Evolutionary conservation across 2,113 vertebrate species (phyloP).

Genomic region (Dunckerocampus dactyliophorus): DNA sequence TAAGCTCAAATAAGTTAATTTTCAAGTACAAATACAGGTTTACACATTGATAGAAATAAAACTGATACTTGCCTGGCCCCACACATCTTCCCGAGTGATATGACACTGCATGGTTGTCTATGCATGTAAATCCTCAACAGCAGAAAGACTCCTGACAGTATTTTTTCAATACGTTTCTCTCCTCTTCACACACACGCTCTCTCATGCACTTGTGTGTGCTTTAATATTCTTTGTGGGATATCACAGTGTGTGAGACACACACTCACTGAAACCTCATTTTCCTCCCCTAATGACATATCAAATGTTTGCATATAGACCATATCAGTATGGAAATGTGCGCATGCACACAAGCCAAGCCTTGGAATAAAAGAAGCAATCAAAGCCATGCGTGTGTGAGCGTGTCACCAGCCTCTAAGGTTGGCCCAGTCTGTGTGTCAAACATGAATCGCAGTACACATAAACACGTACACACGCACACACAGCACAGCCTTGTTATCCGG

Average conservation of each 20-base stretch:
- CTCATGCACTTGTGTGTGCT: slow-evolving; percentile 18
- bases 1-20: too few species aligned
- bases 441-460: slow-evolving; percentile 44
- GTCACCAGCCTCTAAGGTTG: slow-evolving; percentile 55
- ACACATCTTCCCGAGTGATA: too few species aligned
- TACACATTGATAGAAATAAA: neutral
- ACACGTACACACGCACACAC: slow-evolving; percentile 34
- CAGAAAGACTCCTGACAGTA: neutral
- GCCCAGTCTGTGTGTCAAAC: slow-evolving; percentile 52
- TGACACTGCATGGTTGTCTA: neutral
- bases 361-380: slow-evolving; percentile 63
- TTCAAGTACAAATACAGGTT: neutral
- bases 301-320: slow-evolving; percentile 67
- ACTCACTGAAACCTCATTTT: slow-evolving; percentile 64
- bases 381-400: slow-evolving; percentile 34
- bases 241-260: slow-evolving; percentile 44
- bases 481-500: slow-evolving; percentile 85
- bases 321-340: slow-evolving; percentile 67
- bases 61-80: too few species aligned
- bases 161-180: slow-evolving; percentile 11
- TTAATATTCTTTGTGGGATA: slow-evolving; percentile 37
- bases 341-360: slow-evolving; percentile 26
- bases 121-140: slow-evolving; percentile 1
- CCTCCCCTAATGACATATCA: slow-evolving; percentile 66
- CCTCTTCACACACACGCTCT: slow-evolving; percentile 8